Base-by-base conservation (phyloP, 2,113 vertebrate genomes). In the Sander vitreus region DNA sequence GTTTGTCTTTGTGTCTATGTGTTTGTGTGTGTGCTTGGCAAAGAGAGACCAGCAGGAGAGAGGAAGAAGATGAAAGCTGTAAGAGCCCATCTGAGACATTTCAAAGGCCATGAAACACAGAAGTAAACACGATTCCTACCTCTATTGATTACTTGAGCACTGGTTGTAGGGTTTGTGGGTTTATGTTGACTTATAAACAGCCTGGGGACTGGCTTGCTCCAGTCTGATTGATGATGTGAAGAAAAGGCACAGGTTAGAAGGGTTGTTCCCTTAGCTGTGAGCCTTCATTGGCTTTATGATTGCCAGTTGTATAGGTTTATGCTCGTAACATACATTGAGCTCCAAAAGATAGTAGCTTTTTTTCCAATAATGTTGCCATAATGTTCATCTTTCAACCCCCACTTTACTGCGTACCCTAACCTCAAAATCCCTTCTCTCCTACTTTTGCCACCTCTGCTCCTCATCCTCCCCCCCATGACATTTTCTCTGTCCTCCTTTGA, bases 171-270 rank as follows among this genome's bases (percentile, higher is more conserved):
- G 79, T 73, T 81, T 88, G 76, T 70, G 50, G 83, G 85, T 92
- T 90, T 90, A 79, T 90, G 88, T 87, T 91, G 91, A 86, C 87
- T 89, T 84, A 45, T 78, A 87, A 90, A 89, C 88, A 88, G 85
- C 84, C 88, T 27, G 72, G 80, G 81, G 90, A 84, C 85, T 12
- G 55, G 72, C 21, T 78, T 51, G 81, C 81, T 80, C 45, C 62
- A 5, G 39, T 39, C 57, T 86, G 87, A 90, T 94, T 73, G 64
- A 92, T 92, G 78, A 43, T 14, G 73, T 19, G 15, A n/a, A 78
- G 81, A 85, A 83, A 88, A 79, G 59, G 77, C 60, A 18, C 67
- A 60, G 9, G 70, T 62, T 60, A 19, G 78, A 68, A 25, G 39
- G 58, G 43, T 39, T 57, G 64, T 33, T 85, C 68, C 71, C 58